Base-by-base conservation (phyloP, 1,140 invertebrate species). In the Cherax quadricarinatus region DNA sequence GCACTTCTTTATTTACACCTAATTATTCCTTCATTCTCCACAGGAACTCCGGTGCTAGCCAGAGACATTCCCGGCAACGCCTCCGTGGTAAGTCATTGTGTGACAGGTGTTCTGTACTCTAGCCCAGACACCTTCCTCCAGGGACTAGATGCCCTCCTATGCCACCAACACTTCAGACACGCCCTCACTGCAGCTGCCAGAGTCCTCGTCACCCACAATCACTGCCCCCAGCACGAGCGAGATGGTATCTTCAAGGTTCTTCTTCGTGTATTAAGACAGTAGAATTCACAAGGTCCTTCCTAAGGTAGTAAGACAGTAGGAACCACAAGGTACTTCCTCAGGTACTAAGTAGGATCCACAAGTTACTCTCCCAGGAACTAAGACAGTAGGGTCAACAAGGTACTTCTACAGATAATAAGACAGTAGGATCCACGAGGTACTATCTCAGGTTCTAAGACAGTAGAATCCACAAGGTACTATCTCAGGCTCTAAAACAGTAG, bases 31-130 rank as follows among this genome's bases (percentile, higher is more conserved):
- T 66, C 62, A 5, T 12, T 4, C 18, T 9, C 30, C 30, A 6
- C 53, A 89, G 87, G 87, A 5, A 89, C 87, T 2, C 87, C 87
- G 14, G 87, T 89, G n/a, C 30, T 89, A 41, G 87, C 87, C 3
- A 24, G 87, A 9, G 87, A 89, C 79, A 89, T 89, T 41, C 87
- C 78, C 1, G 87, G 87, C 57, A 82, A 82, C 87, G 30, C 78
- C 24, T 51, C 87, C 10, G 18, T 89, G 24, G 41, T 89, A 18
- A 62, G 14, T 2, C 79, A 89, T 4, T 53, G 79, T 1, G 30
- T 48, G 7, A 82, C 78, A 1, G 87, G 87, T 9, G 24, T 89
- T 24, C 12, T 89, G 53, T 89, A 49, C 79, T 66, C 78, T 57
- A 49, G 51, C n/a, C 87, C 87, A 1, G 57, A 62, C n/a, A 49